A percentile compares a stretch with the other conserved stretches of the same genome.
Evolutionary conservation across 2,113 vertebrate genomes (phyloP).

Genomic region (Psophia crepitans): DNA sequence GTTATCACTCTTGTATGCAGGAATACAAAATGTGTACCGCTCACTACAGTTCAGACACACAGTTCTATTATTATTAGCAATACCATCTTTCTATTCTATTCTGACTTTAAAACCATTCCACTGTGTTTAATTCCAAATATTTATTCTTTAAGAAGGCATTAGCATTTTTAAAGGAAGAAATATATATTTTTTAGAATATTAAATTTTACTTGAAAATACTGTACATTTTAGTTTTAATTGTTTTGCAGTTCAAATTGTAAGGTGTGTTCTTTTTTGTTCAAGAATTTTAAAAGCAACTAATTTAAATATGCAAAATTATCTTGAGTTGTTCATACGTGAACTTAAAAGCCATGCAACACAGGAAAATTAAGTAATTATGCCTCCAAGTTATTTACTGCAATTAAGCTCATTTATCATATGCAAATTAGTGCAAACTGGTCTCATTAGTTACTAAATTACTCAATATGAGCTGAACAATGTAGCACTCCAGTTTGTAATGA

Average conservation of each 20-base stretch:
- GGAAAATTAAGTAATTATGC: conserved; percentile 91
- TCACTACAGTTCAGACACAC: background rate
- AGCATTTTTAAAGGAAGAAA: background rate
- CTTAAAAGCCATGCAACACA: conserved; percentile 88
- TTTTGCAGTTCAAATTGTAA: conserved; percentile 73
- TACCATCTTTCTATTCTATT: background rate
- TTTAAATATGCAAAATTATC: conserved; percentile 87
- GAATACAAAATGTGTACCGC: background rate
- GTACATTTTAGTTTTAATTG: conserved; percentile 64
- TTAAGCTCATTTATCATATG: conserved; percentile 91
- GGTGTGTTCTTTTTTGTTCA: conserved; percentile 75
- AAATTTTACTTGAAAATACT: conserved; percentile 39
- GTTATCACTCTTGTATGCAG: background rate
- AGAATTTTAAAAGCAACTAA: conserved; percentile 81
- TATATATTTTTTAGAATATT: background rate
- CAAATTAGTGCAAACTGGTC: conserved; percentile 90
- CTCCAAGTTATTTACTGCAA: conserved; percentile 91
- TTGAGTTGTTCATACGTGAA: conserved; percentile 86
- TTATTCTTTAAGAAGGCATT: background rate
- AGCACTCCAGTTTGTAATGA: conserved; percentile 90
- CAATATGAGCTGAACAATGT: conserved; percentile 90
- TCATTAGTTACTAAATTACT: conserved; percentile 91
- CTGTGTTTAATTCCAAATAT: background rate
- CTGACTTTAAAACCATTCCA: conserved; percentile 1
- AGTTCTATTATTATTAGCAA: background rate